Evolutionary conservation across 2,888 invertebrate species (phyloP).

Genomic region (Eupsilia transversa): DNA sequence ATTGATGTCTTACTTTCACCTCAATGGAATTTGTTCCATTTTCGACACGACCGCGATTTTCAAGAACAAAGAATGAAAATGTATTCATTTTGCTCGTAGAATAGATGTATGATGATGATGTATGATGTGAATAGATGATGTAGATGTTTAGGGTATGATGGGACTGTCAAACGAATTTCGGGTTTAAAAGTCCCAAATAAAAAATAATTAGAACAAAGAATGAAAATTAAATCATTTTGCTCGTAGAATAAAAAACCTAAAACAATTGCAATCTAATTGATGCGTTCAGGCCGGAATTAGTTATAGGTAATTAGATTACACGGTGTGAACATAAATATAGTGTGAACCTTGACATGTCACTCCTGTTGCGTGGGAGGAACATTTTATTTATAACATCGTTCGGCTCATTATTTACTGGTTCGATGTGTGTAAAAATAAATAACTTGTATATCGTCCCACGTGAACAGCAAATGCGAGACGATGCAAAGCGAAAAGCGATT

Average conservation of each 20-base stretch:
- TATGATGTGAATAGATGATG: no score
- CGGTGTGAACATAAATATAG: constrained; percentile 77
- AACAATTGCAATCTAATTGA: constrained; percentile 69
- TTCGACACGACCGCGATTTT: neutral
- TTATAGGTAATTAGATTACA: constrained; percentile 76
- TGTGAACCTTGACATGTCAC: constrained; percentile 86
- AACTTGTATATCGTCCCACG: constrained; percentile 25
- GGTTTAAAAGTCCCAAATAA: no score
- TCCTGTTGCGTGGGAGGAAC: constrained; percentile 78
- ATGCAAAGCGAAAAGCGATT: constrained; percentile 18
- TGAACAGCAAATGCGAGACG: constrained; percentile 26
- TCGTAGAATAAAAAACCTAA: constrained; percentile 42
- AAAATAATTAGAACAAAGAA: no score
- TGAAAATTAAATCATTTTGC: constrained; percentile 10
- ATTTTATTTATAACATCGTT: constrained; percentile 76
- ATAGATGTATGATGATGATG: no score
- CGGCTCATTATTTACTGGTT: constrained; percentile 60
- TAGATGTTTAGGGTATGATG: no score
- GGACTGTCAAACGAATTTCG: no score
- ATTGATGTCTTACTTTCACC: constrained; percentile 44
- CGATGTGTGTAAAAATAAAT: constrained; percentile 64
- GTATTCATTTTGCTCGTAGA: constrained; percentile 19
- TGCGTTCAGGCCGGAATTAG: constrained; percentile 69
- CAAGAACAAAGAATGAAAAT: constrained; percentile 2
- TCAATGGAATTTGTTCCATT: neutral